Evolutionary conservation across 2,797 vertebrate species (phyloP).

Genomic region (Acestrorhynchus altus): DNA sequence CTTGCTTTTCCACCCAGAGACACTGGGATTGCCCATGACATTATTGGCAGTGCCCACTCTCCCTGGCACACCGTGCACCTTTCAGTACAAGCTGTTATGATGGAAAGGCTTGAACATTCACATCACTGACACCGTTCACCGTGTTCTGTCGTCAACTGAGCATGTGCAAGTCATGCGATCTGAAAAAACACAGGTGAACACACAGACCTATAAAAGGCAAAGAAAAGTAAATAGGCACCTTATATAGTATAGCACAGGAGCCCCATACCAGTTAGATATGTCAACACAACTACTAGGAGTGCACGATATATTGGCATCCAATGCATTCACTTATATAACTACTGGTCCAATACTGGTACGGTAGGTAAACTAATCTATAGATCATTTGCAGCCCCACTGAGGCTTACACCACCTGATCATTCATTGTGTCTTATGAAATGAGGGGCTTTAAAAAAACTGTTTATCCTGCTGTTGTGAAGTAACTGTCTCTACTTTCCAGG

Average conservation of each 20-base stretch:
- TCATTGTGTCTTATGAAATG: too few relatives aligned
- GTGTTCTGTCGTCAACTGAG: neutral
- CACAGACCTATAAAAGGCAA: neutral
- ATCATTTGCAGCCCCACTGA: too few relatives aligned
- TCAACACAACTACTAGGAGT: too few relatives aligned
- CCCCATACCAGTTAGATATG: too few relatives aligned
- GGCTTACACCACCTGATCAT: too few relatives aligned
- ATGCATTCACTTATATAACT: too few relatives aligned
- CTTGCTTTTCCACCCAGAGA: slow-evolving; percentile 22
- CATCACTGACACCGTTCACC: neutral
- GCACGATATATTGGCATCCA: too few relatives aligned
- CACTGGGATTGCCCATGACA: slow-evolving; percentile 44
- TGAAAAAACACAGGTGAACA: neutral
- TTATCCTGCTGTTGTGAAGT: too few relatives aligned
- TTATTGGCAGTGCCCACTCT: neutral
- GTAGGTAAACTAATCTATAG: too few relatives aligned
- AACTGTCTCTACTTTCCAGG: too few relatives aligned
- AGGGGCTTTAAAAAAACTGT: too few relatives aligned
- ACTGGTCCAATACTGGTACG: too few relatives aligned
- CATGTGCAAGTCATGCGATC: neutral
- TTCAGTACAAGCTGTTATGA: slow-evolving; percentile 5
- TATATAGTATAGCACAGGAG: neutral
- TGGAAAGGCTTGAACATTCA: neutral
- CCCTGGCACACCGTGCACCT: slow-evolving; percentile 7
- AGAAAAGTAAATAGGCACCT: neutral